These are phyloP conservation scores for Mycalesis mineus DNA, from an alignment of 2,888 invertebrate species.

Conservation along the genomic window DNA sequence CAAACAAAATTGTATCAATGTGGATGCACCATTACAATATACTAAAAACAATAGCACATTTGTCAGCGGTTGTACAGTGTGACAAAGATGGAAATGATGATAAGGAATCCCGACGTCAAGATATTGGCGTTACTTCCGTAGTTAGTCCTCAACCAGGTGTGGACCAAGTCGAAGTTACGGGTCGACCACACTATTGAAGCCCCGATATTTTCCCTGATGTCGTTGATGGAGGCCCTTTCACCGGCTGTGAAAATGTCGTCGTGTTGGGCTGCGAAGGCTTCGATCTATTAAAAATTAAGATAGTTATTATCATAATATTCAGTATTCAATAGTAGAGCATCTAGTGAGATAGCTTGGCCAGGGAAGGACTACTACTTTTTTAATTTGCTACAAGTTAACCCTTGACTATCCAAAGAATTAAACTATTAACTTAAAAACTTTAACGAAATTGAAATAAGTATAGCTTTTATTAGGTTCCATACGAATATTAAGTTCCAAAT, in stretches of 20 bases:
- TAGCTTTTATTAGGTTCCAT: too few species aligned
- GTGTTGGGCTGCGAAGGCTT: constrained; percentile 43
- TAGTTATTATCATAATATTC: too few species aligned
- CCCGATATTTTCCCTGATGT: constrained; percentile 58
- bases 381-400: too few species aligned
- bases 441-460: too few species aligned
- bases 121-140: constrained; percentile 43
- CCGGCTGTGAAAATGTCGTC: constrained; percentile 53
- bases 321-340: too few species aligned
- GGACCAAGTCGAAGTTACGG: constrained; percentile 44
- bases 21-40: too few species aligned
- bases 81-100: constrained; percentile 45
- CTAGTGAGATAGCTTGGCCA: too few species aligned
- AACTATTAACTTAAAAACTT: too few species aligned
- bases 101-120: constrained; percentile 45
- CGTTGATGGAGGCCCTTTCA: constrained; percentile 52
- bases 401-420: too few species aligned
- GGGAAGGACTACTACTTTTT: too few species aligned
- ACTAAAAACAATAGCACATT: background rate
- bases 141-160: constrained; percentile 50
- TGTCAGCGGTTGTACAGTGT: constrained; percentile 35
- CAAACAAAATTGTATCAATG: too few species aligned
- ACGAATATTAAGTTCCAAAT: too few species aligned
- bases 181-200: constrained; percentile 60
- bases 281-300: constrained; percentile 40